A percentile compares a stretch with the other conserved stretches of the same genome.
phyloP scores from a whole-genome alignment of 2,113 vertebrate genomes.

The Hippocampus guttulatus region DNA sequence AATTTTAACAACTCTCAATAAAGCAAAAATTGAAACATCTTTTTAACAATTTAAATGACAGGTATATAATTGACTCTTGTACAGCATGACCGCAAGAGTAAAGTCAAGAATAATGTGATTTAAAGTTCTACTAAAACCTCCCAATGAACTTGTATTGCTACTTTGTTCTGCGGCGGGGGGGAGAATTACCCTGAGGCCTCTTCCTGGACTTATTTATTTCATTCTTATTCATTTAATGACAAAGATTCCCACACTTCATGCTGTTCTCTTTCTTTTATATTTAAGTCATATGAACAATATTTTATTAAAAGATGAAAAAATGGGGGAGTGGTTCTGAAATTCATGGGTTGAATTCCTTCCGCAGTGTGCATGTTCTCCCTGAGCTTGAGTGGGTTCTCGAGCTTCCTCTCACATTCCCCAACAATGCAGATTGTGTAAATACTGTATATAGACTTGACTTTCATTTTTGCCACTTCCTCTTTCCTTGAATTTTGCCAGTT shows the following conservation, averaged over 20 bases:
- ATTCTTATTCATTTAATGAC: background rate
- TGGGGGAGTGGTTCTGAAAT: too few species aligned
- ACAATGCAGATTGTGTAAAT: too few species aligned
- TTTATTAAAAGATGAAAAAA: too few species aligned
- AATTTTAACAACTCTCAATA: background rate
- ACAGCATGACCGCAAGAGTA: background rate
- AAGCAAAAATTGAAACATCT: background rate
- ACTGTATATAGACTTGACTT: too few species aligned
- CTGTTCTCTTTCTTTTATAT: background rate
- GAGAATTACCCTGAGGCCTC: background rate
- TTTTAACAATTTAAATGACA: background rate
- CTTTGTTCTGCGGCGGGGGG: background rate
- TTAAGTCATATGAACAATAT: too few species aligned
- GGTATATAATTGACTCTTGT: background rate
- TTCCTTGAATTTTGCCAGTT: too few species aligned
- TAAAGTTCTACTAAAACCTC: background rate
- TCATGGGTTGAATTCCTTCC: too few species aligned
- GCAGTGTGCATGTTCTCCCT: too few species aligned
- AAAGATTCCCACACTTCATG: background rate
- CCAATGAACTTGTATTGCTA: constrained; percentile 2
- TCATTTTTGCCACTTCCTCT: too few species aligned
- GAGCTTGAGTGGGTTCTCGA: too few species aligned
- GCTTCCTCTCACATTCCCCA: too few species aligned
- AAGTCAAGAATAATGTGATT: background rate
- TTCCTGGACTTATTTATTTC: background rate